Evolutionary conservation across 53 echinoderm and acorn worm genomes (phyloP).

Genomic region (Crossaster papposus): DNA sequence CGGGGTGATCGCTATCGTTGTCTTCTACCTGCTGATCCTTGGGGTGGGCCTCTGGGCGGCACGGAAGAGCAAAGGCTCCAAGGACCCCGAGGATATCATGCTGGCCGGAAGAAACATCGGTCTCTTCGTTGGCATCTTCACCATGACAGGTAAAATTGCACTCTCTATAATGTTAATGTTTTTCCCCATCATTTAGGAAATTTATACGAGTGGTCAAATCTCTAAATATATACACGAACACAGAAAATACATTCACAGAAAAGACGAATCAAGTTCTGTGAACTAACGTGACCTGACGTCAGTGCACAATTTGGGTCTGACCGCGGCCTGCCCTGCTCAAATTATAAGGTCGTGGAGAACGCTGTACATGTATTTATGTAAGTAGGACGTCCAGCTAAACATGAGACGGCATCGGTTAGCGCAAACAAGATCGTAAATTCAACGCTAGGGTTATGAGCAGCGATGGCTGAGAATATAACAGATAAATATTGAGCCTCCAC

Average conservation of each 20-base stretch:
- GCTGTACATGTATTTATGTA: too few species aligned
- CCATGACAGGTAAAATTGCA: constrained; percentile 93
- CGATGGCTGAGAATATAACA: background rate
- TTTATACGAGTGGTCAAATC: too few species aligned
- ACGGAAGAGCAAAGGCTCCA: constrained; percentile 90
- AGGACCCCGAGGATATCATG: constrained; percentile 93
- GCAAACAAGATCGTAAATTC: constrained; percentile 14
- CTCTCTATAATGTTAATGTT: too few species aligned
- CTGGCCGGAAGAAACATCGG: constrained; percentile 96
- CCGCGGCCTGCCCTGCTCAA: background rate
- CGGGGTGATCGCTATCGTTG: constrained; percentile 86
- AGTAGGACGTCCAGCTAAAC: background rate
- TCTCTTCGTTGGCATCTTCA: constrained; percentile 91
- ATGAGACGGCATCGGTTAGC: background rate
- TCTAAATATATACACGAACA: too few species aligned
- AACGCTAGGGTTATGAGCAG: background rate
- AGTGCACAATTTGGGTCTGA: background rate
- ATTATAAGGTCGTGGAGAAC: too few species aligned
- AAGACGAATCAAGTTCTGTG: too few species aligned
- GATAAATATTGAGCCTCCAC: background rate
- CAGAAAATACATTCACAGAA: too few species aligned
- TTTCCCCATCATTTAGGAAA: background rate
- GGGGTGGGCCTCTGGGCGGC: constrained; percentile 94
- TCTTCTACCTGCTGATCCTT: constrained; percentile 92
- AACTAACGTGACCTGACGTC: background rate